Evolutionary conservation across 2,113 vertebrate genomes (phyloP), one percentile per base, ranked within the genome.

Genomic region (Tachycineta bicolor): DNA sequence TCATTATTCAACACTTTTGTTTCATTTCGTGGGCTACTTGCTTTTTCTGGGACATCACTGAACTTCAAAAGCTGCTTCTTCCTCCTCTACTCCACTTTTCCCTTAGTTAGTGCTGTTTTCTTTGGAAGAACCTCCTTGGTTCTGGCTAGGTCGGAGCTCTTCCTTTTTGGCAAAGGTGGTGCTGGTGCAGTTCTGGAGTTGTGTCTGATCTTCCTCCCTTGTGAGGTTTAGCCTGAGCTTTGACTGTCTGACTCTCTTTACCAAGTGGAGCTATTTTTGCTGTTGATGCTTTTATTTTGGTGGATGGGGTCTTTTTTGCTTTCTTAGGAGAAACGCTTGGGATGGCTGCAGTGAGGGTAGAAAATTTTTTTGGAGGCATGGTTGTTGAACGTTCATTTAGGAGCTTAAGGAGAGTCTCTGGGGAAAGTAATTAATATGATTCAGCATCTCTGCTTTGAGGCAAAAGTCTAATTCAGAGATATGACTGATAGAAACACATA

Each of bases 331-430:
- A 82, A 63, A 44, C 6, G 10, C 41, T 29, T 69, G 65, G 34
- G 16, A 49, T 76, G 22, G 65, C 65, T 59, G 16, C 64, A 22
- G 77, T 79, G 4, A 39, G 18, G 3, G 4, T 59, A 80, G 85
- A 60, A 6, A 63, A 33, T 19, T 31, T 96, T 78, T 78, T 79
- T 9, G 9, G 43, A 33, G 67, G 43, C 33, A 73, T 60, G 52
- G n/a, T 91, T 78, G 58, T 67, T 23, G 91, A 62, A 46, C 46
- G 49, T n/a, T 97, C 65, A 23, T 96, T 97, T 67, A 97, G 87
- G 70, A 97, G 56, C n/a, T 97, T 95, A 88, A 97, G 70, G 75
- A 97, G 91, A 6, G 94, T 97, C 76, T 97, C 98, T 98, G 94
- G 39, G 69, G 90, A 96, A 96, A 95, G 47, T 19, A 92, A 94